Evolutionary conservation across 2,113 vertebrate genomes (phyloP).

Genomic region (Mormyrus lacerda): DNA sequence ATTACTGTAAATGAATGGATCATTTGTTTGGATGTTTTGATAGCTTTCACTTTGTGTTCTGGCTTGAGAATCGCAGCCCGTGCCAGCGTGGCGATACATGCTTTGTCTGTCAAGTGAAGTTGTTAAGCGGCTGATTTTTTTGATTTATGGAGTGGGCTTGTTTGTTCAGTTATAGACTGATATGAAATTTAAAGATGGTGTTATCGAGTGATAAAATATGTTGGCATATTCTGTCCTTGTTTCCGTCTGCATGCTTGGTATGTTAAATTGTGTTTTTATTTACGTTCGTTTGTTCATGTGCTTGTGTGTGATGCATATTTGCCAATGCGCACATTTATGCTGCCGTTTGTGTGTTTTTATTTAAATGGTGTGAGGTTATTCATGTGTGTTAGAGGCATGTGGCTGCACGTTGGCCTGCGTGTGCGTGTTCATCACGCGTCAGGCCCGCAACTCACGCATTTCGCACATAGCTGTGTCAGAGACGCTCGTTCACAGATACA

Average conservation of each 20-base stretch:
- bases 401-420: conserved; percentile 47
- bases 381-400: conserved; percentile 39
- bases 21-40: neutral
- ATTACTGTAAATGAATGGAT: neutral
- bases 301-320: conserved; percentile 43
- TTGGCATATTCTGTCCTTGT: conserved; percentile 36
- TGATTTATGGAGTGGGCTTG: neutral
- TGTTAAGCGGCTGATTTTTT: neutral
- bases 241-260: conserved; percentile 24
- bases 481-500: neutral
- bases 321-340: conserved; percentile 45
- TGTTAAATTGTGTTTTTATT: conserved; percentile 36
- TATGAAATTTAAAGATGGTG: neutral
- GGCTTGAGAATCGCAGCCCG: neutral
- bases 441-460: conserved; percentile 49
- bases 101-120: neutral
- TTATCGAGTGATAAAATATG: conserved; percentile 20
- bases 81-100: neutral
- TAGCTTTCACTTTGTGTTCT: neutral
- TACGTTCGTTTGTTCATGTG: conserved; percentile 46
- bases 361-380: conserved; percentile 32
- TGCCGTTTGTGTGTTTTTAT: conserved; percentile 56
- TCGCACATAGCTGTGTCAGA: conserved; percentile 32
- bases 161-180: neutral
- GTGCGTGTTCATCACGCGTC: conserved; percentile 26